Base-by-base conservation (phyloP, 2,888 invertebrate species). In the Epinotia brunnichana region DNA sequence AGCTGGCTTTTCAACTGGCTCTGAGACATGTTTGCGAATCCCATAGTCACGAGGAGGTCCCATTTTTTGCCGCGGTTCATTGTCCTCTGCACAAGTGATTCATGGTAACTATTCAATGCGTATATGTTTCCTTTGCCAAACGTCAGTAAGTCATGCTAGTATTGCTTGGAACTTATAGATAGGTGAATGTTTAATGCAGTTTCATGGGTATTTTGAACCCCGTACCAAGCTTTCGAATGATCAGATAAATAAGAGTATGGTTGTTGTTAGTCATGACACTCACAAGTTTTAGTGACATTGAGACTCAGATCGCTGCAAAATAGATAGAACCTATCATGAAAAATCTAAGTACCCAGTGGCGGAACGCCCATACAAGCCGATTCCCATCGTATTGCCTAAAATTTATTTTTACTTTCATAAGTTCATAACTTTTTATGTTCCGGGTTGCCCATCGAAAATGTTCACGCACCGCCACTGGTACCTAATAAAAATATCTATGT, bases 11-110 rank as follows among this genome's bases (percentile, higher is more conserved):
- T 73, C 62, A 51, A n/a, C 3, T 15, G 60, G 9, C 51, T 11
- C n/a, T 59, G 11, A 11, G 11, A 35, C n/a, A 41, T 67, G 54
- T 35, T n/a, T 63, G 57, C 68, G 73, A 59, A 69, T 57, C 72
- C 72, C 62, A 57, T 72, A 73, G 73, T 73, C 68, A 73, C 73
- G 69, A 63, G 41, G 53, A 66, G 71, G 66, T 66, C 63, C 61
- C 73, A 69, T 69, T 73, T 73, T 73, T 73, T 73, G 69, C 59
- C 21, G 51, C 24, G 53, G 73, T 68, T 73, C 73, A 63, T 69
- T 63, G 73, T 69, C 39, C 73, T 21, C 15, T 11, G 13, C 44
- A 53, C 51, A 61, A 51, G 66, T 72, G 73, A 73, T 69, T 73
- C 73, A 73, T 63, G 56, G 41, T 59, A 24, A 62, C 63, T 68